Percentiles rank a stretch among this genome's conserved stretches.
phyloP scores from a whole-genome alignment of 2,888 invertebrate genomes.

The Pterobdella sp. region DNA sequence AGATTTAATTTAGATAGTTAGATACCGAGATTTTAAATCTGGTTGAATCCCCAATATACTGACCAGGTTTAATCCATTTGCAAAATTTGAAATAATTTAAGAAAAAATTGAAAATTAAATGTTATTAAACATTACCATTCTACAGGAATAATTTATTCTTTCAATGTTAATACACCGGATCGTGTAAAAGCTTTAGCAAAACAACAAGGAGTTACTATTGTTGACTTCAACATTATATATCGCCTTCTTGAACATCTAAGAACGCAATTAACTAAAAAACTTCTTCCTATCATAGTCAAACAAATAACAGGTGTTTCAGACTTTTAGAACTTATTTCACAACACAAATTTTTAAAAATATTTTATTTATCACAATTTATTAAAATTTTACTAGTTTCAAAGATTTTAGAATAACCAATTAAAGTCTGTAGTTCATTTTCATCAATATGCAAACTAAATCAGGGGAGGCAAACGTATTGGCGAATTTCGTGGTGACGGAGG shows the following conservation, averaged over 20 bases:
- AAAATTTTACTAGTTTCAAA: too few species aligned
- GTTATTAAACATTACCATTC: constrained; percentile 26
- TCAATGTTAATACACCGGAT: constrained; percentile 61
- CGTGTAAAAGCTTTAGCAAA: constrained; percentile 53
- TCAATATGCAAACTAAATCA: too few species aligned
- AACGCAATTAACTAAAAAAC: constrained; percentile 62
- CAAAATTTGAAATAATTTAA: too few species aligned
- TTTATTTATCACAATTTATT: not conserved
- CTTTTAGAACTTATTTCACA: not conserved
- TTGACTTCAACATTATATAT: constrained; percentile 80
- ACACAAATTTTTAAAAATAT: not conserved
- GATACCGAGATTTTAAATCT: too few species aligned
- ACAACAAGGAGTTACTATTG: constrained; percentile 58
- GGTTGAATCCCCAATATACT: too few species aligned
- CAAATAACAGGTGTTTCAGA: constrained; percentile 62
- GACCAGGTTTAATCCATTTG: too few species aligned
- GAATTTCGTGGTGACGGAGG: constrained; percentile 64
- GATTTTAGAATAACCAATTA: too few species aligned
- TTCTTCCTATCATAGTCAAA: constrained; percentile 68
- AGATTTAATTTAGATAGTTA: too few species aligned
- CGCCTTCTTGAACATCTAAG: constrained; percentile 80
- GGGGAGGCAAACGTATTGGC: constrained; percentile 79
- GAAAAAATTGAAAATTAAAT: not conserved
- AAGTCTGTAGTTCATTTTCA: too few species aligned
- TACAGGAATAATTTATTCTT: constrained; percentile 73